Evolutionary conservation across 2,113 vertebrate species (phyloP), one percentile per base, ranked within the genome.

Genomic region (Chionis minor): DNA sequence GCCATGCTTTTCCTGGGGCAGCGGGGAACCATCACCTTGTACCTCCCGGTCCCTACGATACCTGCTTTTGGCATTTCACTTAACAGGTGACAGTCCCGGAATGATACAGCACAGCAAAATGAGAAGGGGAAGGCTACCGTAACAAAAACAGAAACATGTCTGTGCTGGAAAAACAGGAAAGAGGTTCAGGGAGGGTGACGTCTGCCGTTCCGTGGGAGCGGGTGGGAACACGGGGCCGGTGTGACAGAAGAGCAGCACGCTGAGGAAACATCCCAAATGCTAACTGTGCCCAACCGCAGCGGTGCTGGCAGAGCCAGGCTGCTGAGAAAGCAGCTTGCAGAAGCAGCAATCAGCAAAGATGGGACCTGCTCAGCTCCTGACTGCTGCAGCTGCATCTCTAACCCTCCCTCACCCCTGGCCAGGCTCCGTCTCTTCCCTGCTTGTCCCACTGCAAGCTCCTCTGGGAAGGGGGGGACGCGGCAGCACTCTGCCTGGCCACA

Each of bases 1-100:
- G 86, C 81, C 44, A 19, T 1, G 1, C 45, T 44, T 19, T 55
- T 24, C 58, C 49, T 67, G 52, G 32, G 69, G 33, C 72, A 75
- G 79, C 70, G 35, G 62, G 12, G 51, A 78, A 66, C 54, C 13
- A 5, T 40, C 17, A 3, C 74, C 54, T 35, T 22, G 49, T 4
- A 44, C 27, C 45, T 88, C 63, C 49, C 5, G 0, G 55, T 22
- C 54, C 74, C 87, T 82, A 6, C 1, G 0, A 16, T 4, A 40
- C 21, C 92, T 71, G 72, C 75, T 65, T 44, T 38, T 5, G 28
- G 88, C 67, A 42, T 17, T 44, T 19, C 23, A 7, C 82, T 47
- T 17, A 44, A 35, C 17, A 61, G 44, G 51, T 44, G 72, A 73
- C 65, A 74, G 77, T 38, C 51, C 83, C 80, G 30, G 49, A 47